Percentiles rank a stretch among this genome's conserved stretches.
These are phyloP conservation scores for Melinaea menophilus DNA, from an alignment of 2,888 invertebrate species.

Conservation along the genomic window DNA sequence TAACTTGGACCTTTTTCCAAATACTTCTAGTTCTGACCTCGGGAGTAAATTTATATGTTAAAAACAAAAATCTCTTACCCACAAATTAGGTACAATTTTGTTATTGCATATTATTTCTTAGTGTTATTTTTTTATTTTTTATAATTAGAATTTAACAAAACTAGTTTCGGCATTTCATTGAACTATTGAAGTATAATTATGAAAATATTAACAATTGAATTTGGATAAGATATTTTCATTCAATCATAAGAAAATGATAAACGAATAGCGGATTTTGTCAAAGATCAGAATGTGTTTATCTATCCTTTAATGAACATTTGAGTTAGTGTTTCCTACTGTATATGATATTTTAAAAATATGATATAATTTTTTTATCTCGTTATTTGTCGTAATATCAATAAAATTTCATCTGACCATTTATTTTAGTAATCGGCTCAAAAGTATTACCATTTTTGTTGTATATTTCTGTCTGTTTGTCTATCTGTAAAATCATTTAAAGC, in stretches of 20 bases:
- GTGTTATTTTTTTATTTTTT: too few relatives aligned
- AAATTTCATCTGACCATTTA: too few relatives aligned
- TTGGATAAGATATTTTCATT: conserved; percentile 4
- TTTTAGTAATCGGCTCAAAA: too few relatives aligned
- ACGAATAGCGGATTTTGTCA: conserved; percentile 25
- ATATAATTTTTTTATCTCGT: neutral
- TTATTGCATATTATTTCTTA: neutral
- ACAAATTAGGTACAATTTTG: conserved; percentile 14
- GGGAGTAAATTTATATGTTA: conserved; percentile 45
- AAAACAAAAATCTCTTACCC: conserved; percentile 54
- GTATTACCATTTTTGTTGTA: too few relatives aligned
- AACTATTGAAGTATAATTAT: too few relatives aligned
- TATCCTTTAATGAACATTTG: conserved; percentile 28
- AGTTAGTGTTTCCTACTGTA: conserved; percentile 15
- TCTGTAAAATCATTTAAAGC: too few relatives aligned
- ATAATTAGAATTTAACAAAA: too few relatives aligned
- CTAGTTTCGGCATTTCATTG: too few relatives aligned
- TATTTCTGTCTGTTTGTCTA: too few relatives aligned
- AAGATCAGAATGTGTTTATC: conserved; percentile 36
- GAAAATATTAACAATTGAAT: neutral
- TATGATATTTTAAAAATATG: conserved; percentile 11
- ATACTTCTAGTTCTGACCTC: conserved; percentile 26
- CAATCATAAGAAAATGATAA: conserved; percentile 28
- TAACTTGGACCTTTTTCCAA: conserved; percentile 57
- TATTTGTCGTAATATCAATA: neutral